Evolutionary conservation across 1,140 invertebrate genomes (phyloP).

Genomic region (Drosophila bocqueti): DNA sequence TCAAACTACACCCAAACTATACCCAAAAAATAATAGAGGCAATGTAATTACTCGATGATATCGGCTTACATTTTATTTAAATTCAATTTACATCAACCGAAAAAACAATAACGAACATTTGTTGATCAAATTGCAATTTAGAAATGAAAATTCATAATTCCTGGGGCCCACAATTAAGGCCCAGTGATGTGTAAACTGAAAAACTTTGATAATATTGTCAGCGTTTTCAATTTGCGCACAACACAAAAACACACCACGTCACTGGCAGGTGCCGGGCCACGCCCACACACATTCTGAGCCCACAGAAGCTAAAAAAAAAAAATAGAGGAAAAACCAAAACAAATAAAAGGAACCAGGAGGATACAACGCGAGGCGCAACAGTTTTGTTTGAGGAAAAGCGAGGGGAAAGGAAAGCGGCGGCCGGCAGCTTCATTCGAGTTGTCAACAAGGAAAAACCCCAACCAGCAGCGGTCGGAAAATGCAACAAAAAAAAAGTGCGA

Average conservation of each 20-base stretch:
- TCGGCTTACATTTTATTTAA: slow-evolving; percentile 76
- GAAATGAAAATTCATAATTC: slow-evolving; percentile 62
- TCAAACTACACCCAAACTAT: slow-evolving; percentile 2
- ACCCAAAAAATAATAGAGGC: slow-evolving; percentile 1
- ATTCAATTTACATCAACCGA: slow-evolving; percentile 75
- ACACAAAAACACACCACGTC: slow-evolving; percentile 58
- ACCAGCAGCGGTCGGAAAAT: slow-evolving; percentile 33
- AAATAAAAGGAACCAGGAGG: neutral
- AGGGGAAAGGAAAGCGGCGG: slow-evolving; percentile 1
- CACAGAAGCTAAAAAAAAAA: slow-evolving; percentile 19
- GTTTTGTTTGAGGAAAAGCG: slow-evolving; percentile 56
- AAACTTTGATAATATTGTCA: slow-evolving; percentile 82
- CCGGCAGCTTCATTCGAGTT: slow-evolving; percentile 48
- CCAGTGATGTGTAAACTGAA: slow-evolving; percentile 84
- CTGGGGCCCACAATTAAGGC: slow-evolving; percentile 63
- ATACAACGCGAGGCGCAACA: slow-evolving; percentile 75
- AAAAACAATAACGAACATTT: slow-evolving; percentile 74
- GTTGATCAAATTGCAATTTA: slow-evolving; percentile 83
- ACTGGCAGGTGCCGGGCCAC: slow-evolving; percentile 44
- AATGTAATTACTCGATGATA: slow-evolving; percentile 75
- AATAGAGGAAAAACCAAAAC: neutral
- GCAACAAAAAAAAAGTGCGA: slow-evolving; percentile 36
- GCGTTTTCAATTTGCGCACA: slow-evolving; percentile 77
- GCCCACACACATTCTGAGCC: slow-evolving; percentile 33
- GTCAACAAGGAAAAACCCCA: slow-evolving; percentile 48